A percentile compares a stretch with the other conserved stretches of the same genome.
Conservation (phyloP, 2,113 vertebrate genomes). For the Elanus axillaris region DNA sequence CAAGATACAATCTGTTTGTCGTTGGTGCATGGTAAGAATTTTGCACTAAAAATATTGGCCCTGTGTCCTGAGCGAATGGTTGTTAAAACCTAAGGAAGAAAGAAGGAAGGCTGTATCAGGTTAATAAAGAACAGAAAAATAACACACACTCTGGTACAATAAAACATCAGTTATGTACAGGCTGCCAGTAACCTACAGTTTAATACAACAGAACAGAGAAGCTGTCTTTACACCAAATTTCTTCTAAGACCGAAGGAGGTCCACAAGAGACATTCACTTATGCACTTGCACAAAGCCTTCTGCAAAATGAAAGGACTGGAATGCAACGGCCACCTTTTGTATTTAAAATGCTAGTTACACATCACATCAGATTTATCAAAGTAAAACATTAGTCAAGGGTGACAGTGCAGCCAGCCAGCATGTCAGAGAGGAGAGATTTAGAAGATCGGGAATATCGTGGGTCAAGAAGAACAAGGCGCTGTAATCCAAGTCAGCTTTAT, state of each 20-base stretch:
- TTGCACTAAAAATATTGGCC: conserved; percentile 98
- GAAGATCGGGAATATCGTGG: neutral
- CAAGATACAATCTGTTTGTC: conserved; percentile 97
- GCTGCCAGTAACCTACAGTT: neutral
- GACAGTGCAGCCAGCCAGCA: neutral
- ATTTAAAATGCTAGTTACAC: neutral
- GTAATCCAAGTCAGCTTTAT: neutral
- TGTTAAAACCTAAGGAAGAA: conserved; percentile 85
- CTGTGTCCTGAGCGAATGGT: conserved; percentile 96
- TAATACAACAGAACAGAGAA: neutral
- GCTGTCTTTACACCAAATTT: neutral
- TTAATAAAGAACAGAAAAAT: neutral
- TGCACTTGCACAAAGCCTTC: neutral
- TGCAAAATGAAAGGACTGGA: neutral
- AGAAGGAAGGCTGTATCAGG: neutral
- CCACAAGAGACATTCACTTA: neutral
- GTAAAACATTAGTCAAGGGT: neutral
- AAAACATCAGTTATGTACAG: neutral
- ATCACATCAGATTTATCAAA: neutral
- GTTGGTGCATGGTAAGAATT: conserved; percentile 95
- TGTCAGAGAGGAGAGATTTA: neutral
- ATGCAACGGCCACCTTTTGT: neutral
- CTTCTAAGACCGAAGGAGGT: neutral
- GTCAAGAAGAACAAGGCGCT: neutral
- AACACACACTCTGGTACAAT: neutral